Base-by-base conservation (phyloP, 2,888 invertebrate genomes). In the Phortica magna region DNA sequence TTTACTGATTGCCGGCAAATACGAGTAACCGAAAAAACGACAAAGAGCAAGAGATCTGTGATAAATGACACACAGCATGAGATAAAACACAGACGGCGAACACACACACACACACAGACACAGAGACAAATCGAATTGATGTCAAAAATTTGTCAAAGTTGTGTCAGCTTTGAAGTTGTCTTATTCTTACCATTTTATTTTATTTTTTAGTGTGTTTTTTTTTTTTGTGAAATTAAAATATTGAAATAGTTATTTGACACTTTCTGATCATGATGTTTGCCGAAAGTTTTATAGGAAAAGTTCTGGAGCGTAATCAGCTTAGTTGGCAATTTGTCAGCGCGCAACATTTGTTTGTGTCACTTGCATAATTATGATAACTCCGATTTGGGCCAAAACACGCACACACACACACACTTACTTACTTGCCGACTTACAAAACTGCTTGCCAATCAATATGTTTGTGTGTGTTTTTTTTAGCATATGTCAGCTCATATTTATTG, bases 141-240 rank as follows among this genome's bases (percentile, higher is more conserved):
- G 61, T 61, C 61, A 61, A 61, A 61, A 61, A 61, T 61, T 61
- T 61, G 61, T 61, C 61, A 61, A 61, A 61, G 19, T 61, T 61
- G 3, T 61, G 17, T 61, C 61, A 61, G 22, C 10, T 61, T 61
- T 61, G 12, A 9, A 48, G 48, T 48, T 48, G 48, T 14, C 48
- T 48, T 9, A 9, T 48, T 9, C 48, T 48, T 48, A 14, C 3
- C 5, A 14, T 14, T 48, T 9, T 14, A 6, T 9, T 14, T 48
- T 9, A 2, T 31, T 31, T 31, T 31, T 31, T 31, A 2, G 1
- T 6, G 1, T 14, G 2, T 9, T 12, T 12, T 48, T 48, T 14
- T 48, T 31, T 55, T 55, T 55, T 17, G 55, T 17, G 17, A n/a
- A 55, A 22, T 61, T 22, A 61, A 61, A 61, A 61, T 61, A 61